phyloP scores from a whole-genome alignment of 2,113 vertebrate species.

The Cyanoramphus novaezelandiae region DNA sequence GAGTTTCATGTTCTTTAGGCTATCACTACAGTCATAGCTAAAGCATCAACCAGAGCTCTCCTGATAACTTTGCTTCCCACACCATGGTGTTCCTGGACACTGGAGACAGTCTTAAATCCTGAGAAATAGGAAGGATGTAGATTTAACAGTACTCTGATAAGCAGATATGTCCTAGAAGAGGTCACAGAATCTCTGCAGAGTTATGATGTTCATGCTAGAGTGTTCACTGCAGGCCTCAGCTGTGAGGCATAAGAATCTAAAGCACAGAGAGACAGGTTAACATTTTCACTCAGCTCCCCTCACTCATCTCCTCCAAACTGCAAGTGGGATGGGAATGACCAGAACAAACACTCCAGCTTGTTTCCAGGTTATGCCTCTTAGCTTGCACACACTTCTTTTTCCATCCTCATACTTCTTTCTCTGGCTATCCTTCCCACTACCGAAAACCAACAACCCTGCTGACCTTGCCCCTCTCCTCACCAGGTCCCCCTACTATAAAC shows the following conservation, averaged over 20 bases:
- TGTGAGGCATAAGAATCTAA: rapidly evolving
- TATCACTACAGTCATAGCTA: background rate
- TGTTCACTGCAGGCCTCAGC: background rate
- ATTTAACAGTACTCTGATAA: background rate
- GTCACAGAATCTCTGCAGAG: background rate
- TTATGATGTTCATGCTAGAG: background rate
- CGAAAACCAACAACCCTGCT: background rate
- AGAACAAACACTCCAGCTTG: background rate
- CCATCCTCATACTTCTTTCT: background rate
- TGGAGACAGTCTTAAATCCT: background rate
- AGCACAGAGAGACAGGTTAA: background rate
- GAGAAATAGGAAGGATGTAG: background rate
- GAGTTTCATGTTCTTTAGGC: background rate
- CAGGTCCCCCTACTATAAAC: background rate
- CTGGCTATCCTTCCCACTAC: background rate
- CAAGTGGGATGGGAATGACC: background rate
- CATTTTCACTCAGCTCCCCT: background rate
- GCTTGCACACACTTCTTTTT: background rate
- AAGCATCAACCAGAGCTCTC: background rate
- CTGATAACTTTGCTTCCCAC: background rate
- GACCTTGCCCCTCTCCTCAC: background rate
- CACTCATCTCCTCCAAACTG: background rate
- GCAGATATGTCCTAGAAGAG: background rate
- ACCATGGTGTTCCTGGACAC: background rate
- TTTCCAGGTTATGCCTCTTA: background rate